Evolutionary conservation across 2,797 vertebrate species (phyloP).

Genomic region (Sphenopsis melanotis): DNA sequence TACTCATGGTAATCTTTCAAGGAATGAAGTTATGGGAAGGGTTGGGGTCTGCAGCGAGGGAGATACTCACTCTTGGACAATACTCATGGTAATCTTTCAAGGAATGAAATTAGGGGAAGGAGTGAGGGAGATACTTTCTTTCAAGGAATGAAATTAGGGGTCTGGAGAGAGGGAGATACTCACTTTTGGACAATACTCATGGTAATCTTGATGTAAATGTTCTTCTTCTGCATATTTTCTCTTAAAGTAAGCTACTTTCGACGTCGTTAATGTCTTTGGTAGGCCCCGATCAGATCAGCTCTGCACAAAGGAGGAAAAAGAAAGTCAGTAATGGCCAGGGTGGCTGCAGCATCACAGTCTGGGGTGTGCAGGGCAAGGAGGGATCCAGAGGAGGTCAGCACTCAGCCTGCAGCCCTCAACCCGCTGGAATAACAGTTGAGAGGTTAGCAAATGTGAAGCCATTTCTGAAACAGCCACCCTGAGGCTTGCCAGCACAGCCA

Average conservation of each 20-base stretch:
- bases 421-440: fast-evolving
- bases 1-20: slow-evolving; percentile 85
- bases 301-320: slow-evolving; percentile 35
- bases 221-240: slow-evolving; percentile 99
- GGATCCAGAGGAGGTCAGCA: neutral
- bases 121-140: slow-evolving; percentile 66
- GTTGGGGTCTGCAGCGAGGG: too few relatives aligned
- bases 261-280: slow-evolving; percentile 88
- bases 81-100: too few relatives aligned
- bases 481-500: neutral
- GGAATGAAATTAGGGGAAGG: neutral
- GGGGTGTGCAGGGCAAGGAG: neutral
- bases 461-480: neutral
- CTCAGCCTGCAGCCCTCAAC: neutral
- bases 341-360: neutral
- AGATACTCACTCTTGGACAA: too few relatives aligned
- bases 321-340: neutral
- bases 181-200: slow-evolving; percentile 97
- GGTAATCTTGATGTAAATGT: slow-evolving; percentile 92
- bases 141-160: too few relatives aligned
- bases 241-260: slow-evolving; percentile 99
- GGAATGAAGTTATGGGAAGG: too few relatives aligned
- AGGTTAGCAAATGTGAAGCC: neutral
- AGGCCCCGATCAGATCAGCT: slow-evolving; percentile 72
- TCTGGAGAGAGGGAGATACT: slow-evolving; percentile 1